Conservation (phyloP, 2,113 vertebrate genomes). For the Mastomys coucha region DNA sequence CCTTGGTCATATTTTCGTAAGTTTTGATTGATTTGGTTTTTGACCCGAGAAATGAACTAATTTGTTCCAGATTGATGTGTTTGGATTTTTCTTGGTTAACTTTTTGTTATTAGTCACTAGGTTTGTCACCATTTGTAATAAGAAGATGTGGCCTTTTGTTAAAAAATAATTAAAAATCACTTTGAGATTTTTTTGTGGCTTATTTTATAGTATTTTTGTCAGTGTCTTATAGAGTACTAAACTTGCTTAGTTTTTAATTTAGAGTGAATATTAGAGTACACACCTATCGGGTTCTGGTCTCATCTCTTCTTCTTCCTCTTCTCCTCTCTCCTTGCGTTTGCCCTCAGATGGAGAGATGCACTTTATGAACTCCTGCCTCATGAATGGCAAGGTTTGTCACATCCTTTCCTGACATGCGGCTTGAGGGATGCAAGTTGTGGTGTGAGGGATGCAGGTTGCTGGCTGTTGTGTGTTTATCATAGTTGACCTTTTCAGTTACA, state of each 20-base stretch:
- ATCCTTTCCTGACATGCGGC: background rate
- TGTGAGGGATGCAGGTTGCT: background rate
- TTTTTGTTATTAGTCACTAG: constrained; percentile 36
- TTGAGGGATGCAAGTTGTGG: background rate
- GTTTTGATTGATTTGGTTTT: constrained; percentile 56
- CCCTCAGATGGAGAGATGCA: background rate
- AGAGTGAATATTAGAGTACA: background rate
- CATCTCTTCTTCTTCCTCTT: background rate
- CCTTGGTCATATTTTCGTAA: background rate
- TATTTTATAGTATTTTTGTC: constrained; percentile 35
- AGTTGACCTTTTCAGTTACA: background rate
- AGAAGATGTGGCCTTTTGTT: background rate
- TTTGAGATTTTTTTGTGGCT: background rate
- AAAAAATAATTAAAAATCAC: background rate
- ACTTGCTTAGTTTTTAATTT: constrained; percentile 33
- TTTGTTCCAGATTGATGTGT: background rate
- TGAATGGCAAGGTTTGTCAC: background rate
- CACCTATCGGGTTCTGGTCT: background rate
- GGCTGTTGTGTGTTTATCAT: background rate
- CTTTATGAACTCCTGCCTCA: background rate
- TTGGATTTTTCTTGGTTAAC: constrained; percentile 30
- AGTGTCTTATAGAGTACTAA: background rate
- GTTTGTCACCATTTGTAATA: background rate
- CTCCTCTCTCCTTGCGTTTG: background rate
- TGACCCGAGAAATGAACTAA: constrained; percentile 45